Evolutionary conservation across 2,113 vertebrate species (phyloP).

Genomic region (Oxyura jamaicensis): DNA sequence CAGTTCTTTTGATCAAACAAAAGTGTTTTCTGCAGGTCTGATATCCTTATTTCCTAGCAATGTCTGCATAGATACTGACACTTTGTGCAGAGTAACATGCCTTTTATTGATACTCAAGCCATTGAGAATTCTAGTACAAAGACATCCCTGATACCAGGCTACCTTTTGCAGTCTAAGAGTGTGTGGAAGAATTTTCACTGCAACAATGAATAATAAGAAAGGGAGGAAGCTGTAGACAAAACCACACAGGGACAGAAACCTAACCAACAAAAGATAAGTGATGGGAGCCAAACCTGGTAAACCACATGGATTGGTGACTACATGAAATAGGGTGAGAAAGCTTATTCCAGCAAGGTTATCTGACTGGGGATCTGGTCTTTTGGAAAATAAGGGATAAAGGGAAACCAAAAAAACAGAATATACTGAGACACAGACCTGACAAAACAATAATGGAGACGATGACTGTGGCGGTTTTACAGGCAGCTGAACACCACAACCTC

Average conservation of each 20-base stretch:
- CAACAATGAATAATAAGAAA: not conserved
- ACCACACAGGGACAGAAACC: not conserved
- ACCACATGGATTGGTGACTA: rapidly evolving
- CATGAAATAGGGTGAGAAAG: not conserved
- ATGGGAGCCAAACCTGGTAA: not conserved
- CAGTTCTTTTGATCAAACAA: not conserved
- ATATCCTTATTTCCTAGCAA: not conserved
- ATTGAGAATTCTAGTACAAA: not conserved
- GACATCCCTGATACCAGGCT: not conserved
- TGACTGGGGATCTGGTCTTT: not conserved
- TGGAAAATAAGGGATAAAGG: not conserved
- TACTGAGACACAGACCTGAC: not conserved
- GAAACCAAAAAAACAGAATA: not conserved
- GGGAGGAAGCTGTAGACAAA: not conserved
- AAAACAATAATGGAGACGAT: not conserved
- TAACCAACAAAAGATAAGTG: not conserved
- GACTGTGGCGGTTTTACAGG: too few relatives aligned
- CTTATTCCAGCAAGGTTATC: not conserved
- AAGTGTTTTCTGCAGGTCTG: not conserved
- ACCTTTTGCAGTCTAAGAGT: not conserved
- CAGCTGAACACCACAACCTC: too few relatives aligned
- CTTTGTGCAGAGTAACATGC: not conserved
- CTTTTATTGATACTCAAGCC: not conserved
- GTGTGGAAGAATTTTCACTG: not conserved
- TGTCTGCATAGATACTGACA: not conserved